Percentiles rank a stretch among this genome's conserved stretches.
phyloP scores from a whole-genome alignment of 2,113 vertebrate genomes.

The Typhlomys cinereus region DNA sequence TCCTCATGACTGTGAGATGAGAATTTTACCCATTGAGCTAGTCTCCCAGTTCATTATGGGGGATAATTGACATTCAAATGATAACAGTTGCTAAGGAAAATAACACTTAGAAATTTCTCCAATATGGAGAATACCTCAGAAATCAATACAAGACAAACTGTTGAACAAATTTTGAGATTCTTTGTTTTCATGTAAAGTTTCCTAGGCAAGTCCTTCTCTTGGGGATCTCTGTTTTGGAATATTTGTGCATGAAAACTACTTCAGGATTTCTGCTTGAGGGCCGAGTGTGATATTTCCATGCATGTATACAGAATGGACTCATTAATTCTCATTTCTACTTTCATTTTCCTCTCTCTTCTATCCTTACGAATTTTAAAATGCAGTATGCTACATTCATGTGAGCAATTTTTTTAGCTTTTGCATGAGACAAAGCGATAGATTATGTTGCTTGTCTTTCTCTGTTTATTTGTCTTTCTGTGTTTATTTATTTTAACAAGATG shows the following conservation, averaged over 20 bases:
- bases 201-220: neutral
- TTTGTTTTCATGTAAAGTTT: rapidly evolving
- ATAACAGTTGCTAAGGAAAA: neutral
- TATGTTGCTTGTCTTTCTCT: neutral
- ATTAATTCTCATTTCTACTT: neutral
- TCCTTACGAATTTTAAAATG: neutral
- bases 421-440: no score
- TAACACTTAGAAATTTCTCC: no score
- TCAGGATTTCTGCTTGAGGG: no score
- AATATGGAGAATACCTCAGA: neutral
- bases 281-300: neutral
- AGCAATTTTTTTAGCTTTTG: neutral
- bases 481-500: neutral
- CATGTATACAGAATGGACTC: neutral
- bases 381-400: neutral
- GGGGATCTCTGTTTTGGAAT: neutral
- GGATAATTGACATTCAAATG: neutral
- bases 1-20: neutral
- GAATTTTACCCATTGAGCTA: neutral
- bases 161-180: neutral
- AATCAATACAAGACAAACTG: neutral
- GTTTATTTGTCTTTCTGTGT: no score
- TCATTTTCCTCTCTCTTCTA: neutral
- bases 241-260: neutral
- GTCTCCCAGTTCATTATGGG: neutral